Evolutionary conservation across 2,888 invertebrate species (phyloP).

Genomic region (Cephonodes hylas): DNA sequence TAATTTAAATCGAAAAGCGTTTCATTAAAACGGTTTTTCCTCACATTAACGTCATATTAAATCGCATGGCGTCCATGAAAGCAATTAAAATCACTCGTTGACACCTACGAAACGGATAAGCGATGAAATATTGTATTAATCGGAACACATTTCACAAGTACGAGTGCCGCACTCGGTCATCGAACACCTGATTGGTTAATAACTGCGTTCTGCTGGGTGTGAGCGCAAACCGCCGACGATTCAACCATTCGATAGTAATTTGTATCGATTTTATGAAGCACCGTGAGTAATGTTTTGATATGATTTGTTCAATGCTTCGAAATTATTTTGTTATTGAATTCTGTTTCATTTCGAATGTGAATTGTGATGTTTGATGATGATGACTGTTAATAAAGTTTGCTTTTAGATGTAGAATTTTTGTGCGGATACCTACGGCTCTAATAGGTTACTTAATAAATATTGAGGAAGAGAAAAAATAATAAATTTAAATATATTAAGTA

Average conservation of each 20-base stretch:
- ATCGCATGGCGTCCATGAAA: neutral
- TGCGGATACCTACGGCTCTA: too few relatives aligned
- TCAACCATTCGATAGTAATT: neutral
- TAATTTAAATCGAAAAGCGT: neutral
- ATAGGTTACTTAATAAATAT: too few relatives aligned
- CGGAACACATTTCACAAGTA: neutral
- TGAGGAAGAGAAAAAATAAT: too few relatives aligned
- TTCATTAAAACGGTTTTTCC: neutral
- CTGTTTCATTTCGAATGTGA: neutral
- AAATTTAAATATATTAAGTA: too few relatives aligned
- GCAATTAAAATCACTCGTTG: slow-evolving; percentile 7
- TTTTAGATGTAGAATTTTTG: too few relatives aligned
- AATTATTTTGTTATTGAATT: neutral
- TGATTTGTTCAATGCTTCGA: neutral
- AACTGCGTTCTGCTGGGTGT: neutral
- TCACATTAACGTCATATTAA: neutral
- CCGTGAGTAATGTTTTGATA: neutral
- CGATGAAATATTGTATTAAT: slow-evolving; percentile 7
- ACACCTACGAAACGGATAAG: neutral
- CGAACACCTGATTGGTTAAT: slow-evolving; percentile 2
- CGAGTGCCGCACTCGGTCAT: neutral
- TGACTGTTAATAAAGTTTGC: too few relatives aligned
- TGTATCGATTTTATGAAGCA: neutral
- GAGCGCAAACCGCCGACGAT: neutral
- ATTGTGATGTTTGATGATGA: neutral